A percentile compares a stretch with the other conserved stretches of the same genome.
Conservation (phyloP, 2,888 invertebrate genomes). For the Troilus luridus region DNA sequence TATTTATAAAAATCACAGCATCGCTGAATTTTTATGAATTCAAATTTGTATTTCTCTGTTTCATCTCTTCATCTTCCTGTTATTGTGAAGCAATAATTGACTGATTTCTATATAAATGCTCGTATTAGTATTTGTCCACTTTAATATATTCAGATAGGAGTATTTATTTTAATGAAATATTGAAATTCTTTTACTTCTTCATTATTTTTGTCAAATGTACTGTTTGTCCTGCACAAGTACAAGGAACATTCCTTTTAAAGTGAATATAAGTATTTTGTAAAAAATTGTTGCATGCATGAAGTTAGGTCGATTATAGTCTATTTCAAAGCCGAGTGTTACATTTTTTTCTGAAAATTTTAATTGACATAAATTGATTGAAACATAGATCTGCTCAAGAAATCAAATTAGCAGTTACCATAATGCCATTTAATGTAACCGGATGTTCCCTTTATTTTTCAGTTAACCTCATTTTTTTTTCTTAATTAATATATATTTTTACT, state of each 20-base stretch:
- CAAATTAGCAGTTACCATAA: slow-evolving; percentile 40
- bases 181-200: slow-evolving; percentile 30
- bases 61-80: slow-evolving; percentile 37
- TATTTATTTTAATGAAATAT: slow-evolving; percentile 57
- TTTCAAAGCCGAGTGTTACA: not conserved
- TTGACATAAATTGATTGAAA: not conserved
- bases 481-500: not conserved
- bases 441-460: not conserved
- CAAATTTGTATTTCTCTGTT: slow-evolving; percentile 34
- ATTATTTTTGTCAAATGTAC: slow-evolving; percentile 13
- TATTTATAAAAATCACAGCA: slow-evolving; percentile 24
- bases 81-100: slow-evolving; percentile 49
- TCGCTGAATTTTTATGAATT: slow-evolving; percentile 22
- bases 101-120: slow-evolving; percentile 42
- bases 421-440: slow-evolving; percentile 13
- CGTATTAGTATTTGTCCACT: slow-evolving; percentile 31
- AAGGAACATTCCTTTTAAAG: slow-evolving; percentile 53
- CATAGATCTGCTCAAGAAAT: slow-evolving; percentile 27
- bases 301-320: not conserved
- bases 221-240: not conserved
- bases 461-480: not conserved
- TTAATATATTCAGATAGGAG: slow-evolving; percentile 45
- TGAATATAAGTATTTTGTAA: slow-evolving; percentile 35
- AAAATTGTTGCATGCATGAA: slow-evolving; percentile 1
- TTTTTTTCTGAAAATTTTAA: not conserved